Evolutionary conservation across 2,888 invertebrate species (phyloP), one percentile per base, ranked within the genome.

Genomic region (Serrognathus titanus): DNA sequence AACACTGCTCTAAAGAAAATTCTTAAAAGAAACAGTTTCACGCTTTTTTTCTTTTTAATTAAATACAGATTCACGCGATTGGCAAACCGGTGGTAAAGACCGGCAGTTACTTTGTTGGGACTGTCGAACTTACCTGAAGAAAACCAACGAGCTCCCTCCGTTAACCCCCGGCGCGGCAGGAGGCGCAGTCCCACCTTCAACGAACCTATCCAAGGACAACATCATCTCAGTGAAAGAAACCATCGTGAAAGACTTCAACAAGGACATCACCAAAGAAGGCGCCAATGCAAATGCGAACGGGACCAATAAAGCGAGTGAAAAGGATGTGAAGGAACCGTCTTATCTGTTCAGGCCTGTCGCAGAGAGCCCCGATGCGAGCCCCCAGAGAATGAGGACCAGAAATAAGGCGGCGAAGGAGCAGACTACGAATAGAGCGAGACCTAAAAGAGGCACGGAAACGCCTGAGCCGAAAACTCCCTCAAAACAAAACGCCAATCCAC

Each of bases 361-460:
- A 64, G 85, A 86, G 52, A 88, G 85, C 69, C 87, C 86, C 69
- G 92, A 92, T 74, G 88, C 88, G 72, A 90, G 90, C 73, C 93
- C 93, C 51, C 92, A 90, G 75, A 86, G 93, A 77, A 92, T 93
- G 89, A 85, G 93, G 75, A 94, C 94, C 61, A 82, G 94, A 69
- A 91, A 92, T 78, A 88, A 89, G 75, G 84, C 83, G 69, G 85
- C 88, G 51, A 90, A 92, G 80, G 88, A 92, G 79, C 85, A 86
- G 75, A 84, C 82, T 3, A 63, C 63, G 1, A 74, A 71, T 54
- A 71, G 78, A 43, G 73, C 78, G 37, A 78, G 85, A 69, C 84
- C 85, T 43, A 84, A 85, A 76, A 80, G 86, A 62, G 85, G 81
- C 12, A 82, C 81, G 39, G 83, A 83, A 56, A 83, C 83, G n/a